A percentile compares a stretch with the other conserved stretches of the same genome.
Conservation (phyloP, 1,140 invertebrate species). For the Drosophila busckii region DNA sequence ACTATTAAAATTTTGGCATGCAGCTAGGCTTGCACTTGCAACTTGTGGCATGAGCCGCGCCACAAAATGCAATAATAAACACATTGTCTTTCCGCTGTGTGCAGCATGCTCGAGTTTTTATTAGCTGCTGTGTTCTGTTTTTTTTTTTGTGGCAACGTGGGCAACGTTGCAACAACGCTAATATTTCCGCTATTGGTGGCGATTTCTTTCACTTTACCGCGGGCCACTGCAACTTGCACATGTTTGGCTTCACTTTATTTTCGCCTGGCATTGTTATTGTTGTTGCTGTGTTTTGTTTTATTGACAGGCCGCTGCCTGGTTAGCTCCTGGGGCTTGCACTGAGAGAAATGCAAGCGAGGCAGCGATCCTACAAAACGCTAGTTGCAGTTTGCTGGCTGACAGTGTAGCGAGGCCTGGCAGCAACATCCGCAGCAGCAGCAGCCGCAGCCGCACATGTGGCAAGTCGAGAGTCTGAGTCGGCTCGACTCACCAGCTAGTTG, state of each 20-base stretch:
- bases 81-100: slow-evolving; percentile 49
- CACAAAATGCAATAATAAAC: slow-evolving; percentile 59
- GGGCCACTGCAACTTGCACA: slow-evolving; percentile 67
- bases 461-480: slow-evolving; percentile 3
- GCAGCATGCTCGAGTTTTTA: background rate
- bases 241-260: slow-evolving; percentile 51
- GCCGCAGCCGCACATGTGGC: slow-evolving; percentile 64
- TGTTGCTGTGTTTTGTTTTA: slow-evolving; percentile 41
- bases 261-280: slow-evolving; percentile 11
- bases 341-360: too few species aligned
- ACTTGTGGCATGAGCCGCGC: background rate
- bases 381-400: too few species aligned
- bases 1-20: too few species aligned
- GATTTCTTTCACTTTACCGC: slow-evolving; percentile 71
- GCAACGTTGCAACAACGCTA: slow-evolving; percentile 50
- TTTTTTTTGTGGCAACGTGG: slow-evolving; percentile 29
- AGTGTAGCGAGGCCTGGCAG: too few species aligned
- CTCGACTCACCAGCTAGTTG: too few species aligned
- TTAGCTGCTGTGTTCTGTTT: background rate
- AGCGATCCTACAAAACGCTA: too few species aligned
- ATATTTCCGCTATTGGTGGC: slow-evolving; percentile 71
- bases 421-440: slow-evolving; percentile 58
- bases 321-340: too few species aligned
- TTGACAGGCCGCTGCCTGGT: slow-evolving; percentile 46
- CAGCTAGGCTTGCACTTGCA: too few species aligned